These are phyloP conservation scores for Drosophila monieri DNA, from an alignment of 2,888 invertebrate genomes.

Conservation along the genomic window DNA sequence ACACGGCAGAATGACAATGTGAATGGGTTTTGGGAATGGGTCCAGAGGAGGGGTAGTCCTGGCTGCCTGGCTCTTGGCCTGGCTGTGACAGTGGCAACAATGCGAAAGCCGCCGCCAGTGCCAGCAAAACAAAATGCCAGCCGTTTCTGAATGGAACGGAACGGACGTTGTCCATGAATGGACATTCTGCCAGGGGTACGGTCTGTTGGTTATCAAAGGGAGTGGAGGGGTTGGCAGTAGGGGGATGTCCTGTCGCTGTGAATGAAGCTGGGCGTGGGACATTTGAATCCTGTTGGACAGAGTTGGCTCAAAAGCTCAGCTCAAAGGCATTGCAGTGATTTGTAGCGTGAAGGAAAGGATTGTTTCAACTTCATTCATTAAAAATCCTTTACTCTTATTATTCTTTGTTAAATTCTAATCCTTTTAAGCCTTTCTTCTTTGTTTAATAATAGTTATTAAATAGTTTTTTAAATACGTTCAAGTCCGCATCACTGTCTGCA, in stretches of 20 bases:
- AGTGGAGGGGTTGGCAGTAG: not conserved
- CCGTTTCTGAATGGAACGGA: slow-evolving; percentile 21
- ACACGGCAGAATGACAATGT: slow-evolving; percentile 57
- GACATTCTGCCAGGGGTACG: slow-evolving; percentile 20
- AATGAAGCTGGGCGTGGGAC: slow-evolving; percentile 47
- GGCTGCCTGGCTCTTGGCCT: slow-evolving; percentile 14
- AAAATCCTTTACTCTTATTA: too few species aligned
- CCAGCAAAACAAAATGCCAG: slow-evolving; percentile 56
- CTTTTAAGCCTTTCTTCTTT: too few species aligned
- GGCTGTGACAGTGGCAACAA: slow-evolving; percentile 66
- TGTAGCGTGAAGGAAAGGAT: not conserved
- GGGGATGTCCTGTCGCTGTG: slow-evolving; percentile 29
- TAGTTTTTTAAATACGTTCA: not conserved
- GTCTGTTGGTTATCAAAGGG: not conserved
- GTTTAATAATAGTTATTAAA: too few species aligned
- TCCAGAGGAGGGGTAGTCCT: not conserved
- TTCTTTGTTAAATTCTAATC: too few species aligned
- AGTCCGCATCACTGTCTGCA: slow-evolving; percentile 25
- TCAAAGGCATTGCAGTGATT: slow-evolving; percentile 17
- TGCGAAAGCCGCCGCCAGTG: slow-evolving; percentile 55
- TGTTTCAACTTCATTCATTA: not conserved
- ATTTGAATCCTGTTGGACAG: slow-evolving; percentile 26
- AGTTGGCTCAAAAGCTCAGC: slow-evolving; percentile 19
- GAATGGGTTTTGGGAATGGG: slow-evolving; percentile 34
- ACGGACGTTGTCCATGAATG: slow-evolving; percentile 50